A percentile compares a stretch with the other conserved stretches of the same genome.
Conservation (phyloP, 2,113 vertebrate genomes). For the Vanacampus margaritifer region DNA sequence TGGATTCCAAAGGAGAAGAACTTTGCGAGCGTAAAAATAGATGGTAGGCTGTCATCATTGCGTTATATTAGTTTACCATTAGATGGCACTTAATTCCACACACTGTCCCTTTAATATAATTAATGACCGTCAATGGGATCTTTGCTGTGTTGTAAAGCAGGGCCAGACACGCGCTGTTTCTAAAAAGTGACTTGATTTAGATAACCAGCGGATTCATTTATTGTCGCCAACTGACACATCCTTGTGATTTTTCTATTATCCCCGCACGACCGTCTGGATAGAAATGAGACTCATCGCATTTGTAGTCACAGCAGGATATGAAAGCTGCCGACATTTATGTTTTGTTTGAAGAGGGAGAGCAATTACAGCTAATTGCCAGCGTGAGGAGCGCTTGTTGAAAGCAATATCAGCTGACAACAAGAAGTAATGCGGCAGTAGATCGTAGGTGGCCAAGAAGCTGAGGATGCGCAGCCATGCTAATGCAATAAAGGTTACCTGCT, state of each 20-base stretch:
- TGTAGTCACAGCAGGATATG: conserved; percentile 55
- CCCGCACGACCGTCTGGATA: background rate
- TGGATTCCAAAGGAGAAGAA: too few relatives aligned
- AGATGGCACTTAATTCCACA: too few relatives aligned
- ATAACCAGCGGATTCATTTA: conserved; percentile 13
- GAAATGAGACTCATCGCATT: conserved; percentile 44
- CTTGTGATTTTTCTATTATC: conserved; percentile 17
- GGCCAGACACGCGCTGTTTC: background rate
- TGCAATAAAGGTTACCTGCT: background rate
- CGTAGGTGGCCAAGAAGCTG: background rate
- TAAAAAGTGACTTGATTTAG: conserved; percentile 10
- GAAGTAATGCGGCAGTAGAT: conserved; percentile 30
- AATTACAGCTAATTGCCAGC: conserved; percentile 68
- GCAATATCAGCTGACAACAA: conserved; percentile 44
- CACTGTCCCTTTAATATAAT: too few relatives aligned
- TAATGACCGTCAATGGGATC: background rate
- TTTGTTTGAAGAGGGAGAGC: conserved; percentile 55
- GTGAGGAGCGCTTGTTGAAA: conserved; percentile 51
- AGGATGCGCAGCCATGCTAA: background rate
- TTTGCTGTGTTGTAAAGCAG: background rate
- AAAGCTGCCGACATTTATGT: conserved; percentile 52
- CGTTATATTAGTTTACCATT: too few relatives aligned
- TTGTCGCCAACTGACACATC: conserved; percentile 15
- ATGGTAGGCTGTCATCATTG: too few relatives aligned
- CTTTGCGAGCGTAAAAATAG: too few relatives aligned